Evolutionary conservation across 2,113 vertebrate species (phyloP).

Genomic region (Otolemur garnettii): DNA sequence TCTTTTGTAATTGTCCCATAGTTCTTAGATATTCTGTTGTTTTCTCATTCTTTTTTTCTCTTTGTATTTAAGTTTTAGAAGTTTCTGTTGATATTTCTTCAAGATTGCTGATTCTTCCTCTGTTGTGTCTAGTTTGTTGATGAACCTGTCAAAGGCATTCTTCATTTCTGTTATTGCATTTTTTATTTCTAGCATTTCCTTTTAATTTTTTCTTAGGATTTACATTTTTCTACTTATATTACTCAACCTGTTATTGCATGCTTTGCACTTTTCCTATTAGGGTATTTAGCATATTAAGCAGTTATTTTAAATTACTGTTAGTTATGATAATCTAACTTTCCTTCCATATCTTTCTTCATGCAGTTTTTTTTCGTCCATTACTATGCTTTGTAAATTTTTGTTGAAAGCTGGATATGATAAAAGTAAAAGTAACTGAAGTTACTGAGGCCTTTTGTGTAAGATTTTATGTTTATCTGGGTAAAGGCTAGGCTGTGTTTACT

Average conservation of each 20-base stretch:
- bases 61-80: conserved; percentile 51
- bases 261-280: neutral
- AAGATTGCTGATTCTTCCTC: neutral
- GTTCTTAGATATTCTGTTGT: neutral
- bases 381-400: neutral
- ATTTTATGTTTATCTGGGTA: conserved; percentile 30
- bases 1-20: neutral
- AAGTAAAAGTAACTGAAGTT: conserved; percentile 3
- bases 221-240: neutral
- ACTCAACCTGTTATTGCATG: neutral
- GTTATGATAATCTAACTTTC: neutral
- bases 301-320: conserved; percentile 30
- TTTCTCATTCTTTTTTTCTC: neutral
- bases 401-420: neutral
- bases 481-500: conserved; percentile 8
- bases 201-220: conserved; percentile 16
- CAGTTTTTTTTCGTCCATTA: neutral
- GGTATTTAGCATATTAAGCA: conserved; percentile 35
- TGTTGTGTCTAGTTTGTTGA: neutral
- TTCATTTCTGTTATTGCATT: neutral
- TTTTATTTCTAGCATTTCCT: neutral
- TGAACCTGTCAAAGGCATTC: neutral
- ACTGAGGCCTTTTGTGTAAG: conserved; percentile 26
- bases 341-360: neutral
- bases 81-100: conserved; percentile 17